A percentile compares a stretch with the other conserved stretches of the same genome.
Evolutionary conservation across 2,113 vertebrate genomes (phyloP).

Genomic region (Myrmecobius fasciatus): DNA sequence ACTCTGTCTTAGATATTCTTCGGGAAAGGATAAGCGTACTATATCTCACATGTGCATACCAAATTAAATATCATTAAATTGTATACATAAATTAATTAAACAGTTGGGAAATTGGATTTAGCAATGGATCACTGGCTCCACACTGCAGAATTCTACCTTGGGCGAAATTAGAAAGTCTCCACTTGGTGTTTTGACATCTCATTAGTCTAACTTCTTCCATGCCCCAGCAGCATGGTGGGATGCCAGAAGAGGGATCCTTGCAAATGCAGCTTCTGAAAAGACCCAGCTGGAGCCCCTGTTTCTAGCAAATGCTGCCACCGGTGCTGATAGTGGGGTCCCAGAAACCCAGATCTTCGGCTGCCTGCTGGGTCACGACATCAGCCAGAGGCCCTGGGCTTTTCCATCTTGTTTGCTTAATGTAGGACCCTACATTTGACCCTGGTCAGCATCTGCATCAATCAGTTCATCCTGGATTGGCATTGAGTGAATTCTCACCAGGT

Average conservation of each 20-base stretch:
- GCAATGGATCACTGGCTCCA: slow-evolving; percentile 80
- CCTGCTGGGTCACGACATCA: slow-evolving; percentile 1
- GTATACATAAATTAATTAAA: slow-evolving; percentile 82
- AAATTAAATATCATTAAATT: slow-evolving; percentile 82
- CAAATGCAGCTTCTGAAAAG: slow-evolving; percentile 59
- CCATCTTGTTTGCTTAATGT: background rate
- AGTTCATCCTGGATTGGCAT: background rate
- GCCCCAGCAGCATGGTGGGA: slow-evolving; percentile 27
- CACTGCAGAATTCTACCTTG: slow-evolving; percentile 73
- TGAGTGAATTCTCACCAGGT: background rate
- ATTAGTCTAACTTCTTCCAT: slow-evolving; percentile 69
- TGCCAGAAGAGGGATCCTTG: slow-evolving; percentile 42
- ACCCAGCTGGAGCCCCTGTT: slow-evolving; percentile 47
- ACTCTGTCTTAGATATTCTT: slow-evolving; percentile 67
- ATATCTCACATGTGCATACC: slow-evolving; percentile 69
- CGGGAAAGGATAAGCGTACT: slow-evolving; percentile 51
- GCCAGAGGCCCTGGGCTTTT: background rate
- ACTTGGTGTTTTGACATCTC: slow-evolving; percentile 76
- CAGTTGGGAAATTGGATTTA: slow-evolving; percentile 81
- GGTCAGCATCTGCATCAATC: background rate
- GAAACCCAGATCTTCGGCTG: background rate
- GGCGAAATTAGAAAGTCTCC: slow-evolving; percentile 81
- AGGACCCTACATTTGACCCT: background rate
- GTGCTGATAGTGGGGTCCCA: background rate
- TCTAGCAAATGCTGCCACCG: slow-evolving; percentile 55